Percentiles rank a stretch among this genome's conserved stretches.
These are phyloP conservation scores for Atrichornis clamosus DNA, from an alignment of 2,113 vertebrate genomes.

Conservation along the genomic window DNA sequence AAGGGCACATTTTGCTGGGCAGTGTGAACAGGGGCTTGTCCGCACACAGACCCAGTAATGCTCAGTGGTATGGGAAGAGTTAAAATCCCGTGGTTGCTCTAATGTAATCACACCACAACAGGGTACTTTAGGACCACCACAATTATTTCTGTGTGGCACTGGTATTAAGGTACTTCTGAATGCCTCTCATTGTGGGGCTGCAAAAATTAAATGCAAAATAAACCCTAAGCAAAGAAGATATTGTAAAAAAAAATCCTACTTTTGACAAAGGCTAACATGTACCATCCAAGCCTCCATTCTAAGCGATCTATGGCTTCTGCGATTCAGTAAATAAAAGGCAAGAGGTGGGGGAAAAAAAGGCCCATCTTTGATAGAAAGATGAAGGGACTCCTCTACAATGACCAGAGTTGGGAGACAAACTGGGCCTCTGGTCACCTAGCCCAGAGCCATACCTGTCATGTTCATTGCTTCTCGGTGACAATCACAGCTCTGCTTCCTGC, in stretches of 20 bases:
- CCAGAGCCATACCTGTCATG: background rate
- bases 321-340: background rate
- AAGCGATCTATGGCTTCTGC: accelerated
- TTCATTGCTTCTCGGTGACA: background rate
- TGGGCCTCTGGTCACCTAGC: background rate
- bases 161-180: background rate
- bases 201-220: background rate
- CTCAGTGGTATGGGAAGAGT: background rate
- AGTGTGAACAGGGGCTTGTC: background rate
- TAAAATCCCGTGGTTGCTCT: background rate
- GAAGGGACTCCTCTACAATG: background rate
- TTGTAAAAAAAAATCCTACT: background rate
- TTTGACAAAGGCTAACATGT: background rate
- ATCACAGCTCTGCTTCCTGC: background rate
- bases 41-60: background rate
- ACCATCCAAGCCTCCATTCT: background rate
- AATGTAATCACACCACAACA: background rate
- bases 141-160: background rate
- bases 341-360: background rate
- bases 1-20: background rate
- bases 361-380: background rate
- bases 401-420: background rate
- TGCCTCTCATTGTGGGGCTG: background rate
- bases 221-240: background rate
- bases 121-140: background rate